phyloP scores from a whole-genome alignment of 2,888 invertebrate genomes.

The Machimus atricapillus region DNA sequence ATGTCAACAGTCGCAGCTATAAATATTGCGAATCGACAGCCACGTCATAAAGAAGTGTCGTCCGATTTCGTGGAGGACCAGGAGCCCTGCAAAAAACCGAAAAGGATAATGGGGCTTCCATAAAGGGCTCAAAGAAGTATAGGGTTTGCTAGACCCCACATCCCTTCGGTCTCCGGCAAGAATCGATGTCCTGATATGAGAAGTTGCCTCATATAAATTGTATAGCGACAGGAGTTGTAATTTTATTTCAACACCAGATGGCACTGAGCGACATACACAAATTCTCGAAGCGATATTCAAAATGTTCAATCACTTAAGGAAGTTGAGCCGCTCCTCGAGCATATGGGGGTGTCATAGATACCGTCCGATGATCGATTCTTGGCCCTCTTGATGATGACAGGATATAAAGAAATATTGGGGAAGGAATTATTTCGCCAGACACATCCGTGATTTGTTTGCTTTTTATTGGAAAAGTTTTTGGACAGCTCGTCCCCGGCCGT shows the following conservation, averaged over 20 bases:
- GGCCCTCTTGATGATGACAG: constrained; percentile 19
- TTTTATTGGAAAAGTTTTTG: constrained; percentile 26
- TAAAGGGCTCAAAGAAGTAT: neutral
- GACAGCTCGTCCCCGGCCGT: neutral
- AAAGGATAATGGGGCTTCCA: constrained; percentile 5
- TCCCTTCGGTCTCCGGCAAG: neutral
- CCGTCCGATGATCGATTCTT: constrained; percentile 2
- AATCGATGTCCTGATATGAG: neutral
- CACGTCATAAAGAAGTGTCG: constrained; percentile 1
- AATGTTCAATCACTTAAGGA: constrained; percentile 16
- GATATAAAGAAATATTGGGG: constrained; percentile 16
- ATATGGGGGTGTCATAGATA: neutral
- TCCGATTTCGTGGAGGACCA: neutral
- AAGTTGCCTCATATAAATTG: neutral
- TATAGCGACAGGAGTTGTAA: neutral
- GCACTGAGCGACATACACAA: neutral
- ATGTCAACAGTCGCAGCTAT: constrained; percentile 28
- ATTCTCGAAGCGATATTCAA: constrained; percentile 16
- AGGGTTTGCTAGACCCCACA: neutral
- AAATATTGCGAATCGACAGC: constrained; percentile 12
- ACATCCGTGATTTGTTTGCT: constrained; percentile 15
- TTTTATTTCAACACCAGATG: constrained; percentile 26
- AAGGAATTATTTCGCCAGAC: constrained; percentile 15
- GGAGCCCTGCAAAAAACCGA: neutral
- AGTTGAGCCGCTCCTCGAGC: neutral